Evolutionary conservation across 2,888 invertebrate species (phyloP).

Genomic region (Volucella inflata): DNA sequence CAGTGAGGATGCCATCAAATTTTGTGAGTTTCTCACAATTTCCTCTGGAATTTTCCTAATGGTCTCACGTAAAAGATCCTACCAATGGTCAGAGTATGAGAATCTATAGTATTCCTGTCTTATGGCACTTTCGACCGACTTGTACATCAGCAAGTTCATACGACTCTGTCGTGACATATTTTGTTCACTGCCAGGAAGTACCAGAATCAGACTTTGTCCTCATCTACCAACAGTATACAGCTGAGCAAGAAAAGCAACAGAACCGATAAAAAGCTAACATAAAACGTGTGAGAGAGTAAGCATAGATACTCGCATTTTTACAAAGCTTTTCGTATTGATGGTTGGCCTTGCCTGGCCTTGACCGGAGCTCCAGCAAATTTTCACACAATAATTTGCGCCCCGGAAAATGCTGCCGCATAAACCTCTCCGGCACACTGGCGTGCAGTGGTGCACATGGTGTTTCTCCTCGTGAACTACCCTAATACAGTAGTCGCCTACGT

Average conservation of each 20-base stretch:
- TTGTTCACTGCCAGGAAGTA: too few species aligned
- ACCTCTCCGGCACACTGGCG: conserved; percentile 62
- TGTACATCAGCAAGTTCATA: too few species aligned
- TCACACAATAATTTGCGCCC: conserved; percentile 72
- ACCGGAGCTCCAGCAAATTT: conserved; percentile 77
- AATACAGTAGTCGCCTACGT: conserved; percentile 24
- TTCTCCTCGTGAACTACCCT: conserved; percentile 28
- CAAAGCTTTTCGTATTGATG: conserved; percentile 49
- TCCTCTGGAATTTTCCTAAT: too few species aligned
- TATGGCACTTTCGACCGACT: too few species aligned
- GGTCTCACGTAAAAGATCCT: too few species aligned
- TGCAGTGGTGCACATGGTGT: conserved; percentile 57
- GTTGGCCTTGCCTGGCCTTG: conserved; percentile 81
- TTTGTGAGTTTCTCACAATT: too few species aligned
- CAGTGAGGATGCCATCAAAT: too few species aligned
- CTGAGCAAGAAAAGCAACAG: too few species aligned
- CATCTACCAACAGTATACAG: conserved; percentile 4
- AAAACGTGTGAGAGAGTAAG: conserved; percentile 13
- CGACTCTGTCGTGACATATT: too few species aligned
- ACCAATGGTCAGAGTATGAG: too few species aligned
- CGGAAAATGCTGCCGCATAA: conserved; percentile 73
- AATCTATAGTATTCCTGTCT: too few species aligned
- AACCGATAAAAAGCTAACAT: conserved; percentile 13
- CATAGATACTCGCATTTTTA: neutral
- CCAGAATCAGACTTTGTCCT: too few species aligned